Percentiles rank a stretch among this genome's conserved stretches.
Evolutionary conservation across 2,797 vertebrate species (phyloP).

Genomic region (Vireo griseus): DNA sequence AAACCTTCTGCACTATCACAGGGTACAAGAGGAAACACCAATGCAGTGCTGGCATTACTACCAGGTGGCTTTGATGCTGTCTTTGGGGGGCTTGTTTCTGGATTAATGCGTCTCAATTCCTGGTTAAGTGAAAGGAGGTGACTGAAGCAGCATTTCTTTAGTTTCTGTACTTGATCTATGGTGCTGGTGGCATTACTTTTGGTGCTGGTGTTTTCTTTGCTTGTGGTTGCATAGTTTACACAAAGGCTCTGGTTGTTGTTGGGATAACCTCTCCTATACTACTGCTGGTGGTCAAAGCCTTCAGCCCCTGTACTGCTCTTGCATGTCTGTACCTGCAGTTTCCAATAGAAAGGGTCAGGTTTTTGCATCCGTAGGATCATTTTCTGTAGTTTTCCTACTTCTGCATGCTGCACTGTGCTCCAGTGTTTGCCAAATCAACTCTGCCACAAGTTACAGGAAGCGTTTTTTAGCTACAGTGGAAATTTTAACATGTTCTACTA

Average conservation of each 20-base stretch:
- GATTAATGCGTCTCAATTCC: not conserved
- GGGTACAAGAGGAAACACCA: not conserved
- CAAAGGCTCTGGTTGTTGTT: not conserved
- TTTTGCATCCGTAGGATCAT: accelerated
- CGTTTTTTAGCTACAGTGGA: not conserved
- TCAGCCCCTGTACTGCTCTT: not conserved
- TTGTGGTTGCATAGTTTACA: not conserved
- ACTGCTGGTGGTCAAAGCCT: not conserved
- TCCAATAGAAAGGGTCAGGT: not conserved
- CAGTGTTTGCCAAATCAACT: not conserved
- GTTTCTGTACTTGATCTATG: not conserved
- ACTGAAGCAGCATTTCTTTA: not conserved
- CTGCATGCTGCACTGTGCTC: not conserved
- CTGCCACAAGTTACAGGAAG: not conserved
- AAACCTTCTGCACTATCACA: accelerated
- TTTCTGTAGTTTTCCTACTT: not conserved
- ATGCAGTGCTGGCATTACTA: not conserved
- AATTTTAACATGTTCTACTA: not conserved
- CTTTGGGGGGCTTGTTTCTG: not conserved
- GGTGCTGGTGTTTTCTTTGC: not conserved
- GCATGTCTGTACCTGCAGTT: not conserved
- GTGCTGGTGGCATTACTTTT: not conserved
- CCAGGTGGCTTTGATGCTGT: not conserved
- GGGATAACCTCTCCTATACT: not conserved
- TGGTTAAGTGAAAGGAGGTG: not conserved